Base-by-base conservation (phyloP, 2,113 vertebrate genomes). In the Patagioenas fasciata region DNA sequence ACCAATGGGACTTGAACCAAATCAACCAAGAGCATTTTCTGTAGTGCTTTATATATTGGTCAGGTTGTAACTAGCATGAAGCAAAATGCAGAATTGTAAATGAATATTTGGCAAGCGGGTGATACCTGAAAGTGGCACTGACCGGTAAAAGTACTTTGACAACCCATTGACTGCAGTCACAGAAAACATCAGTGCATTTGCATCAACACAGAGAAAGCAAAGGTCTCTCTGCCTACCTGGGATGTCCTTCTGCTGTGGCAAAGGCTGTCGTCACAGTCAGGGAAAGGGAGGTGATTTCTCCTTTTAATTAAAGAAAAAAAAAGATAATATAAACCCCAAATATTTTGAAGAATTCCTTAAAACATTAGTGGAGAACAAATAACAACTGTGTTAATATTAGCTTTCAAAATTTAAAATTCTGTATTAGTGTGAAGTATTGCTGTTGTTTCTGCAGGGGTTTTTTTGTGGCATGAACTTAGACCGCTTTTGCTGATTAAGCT, bases 401-500 rank as follows among this genome's bases (percentile, higher is more conserved):
- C 47, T 74, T 91, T 80, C 31, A 66, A 73, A 82, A 82, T 47
- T 15, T 50, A 75, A 82, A 72, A 53, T 58, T 28, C 61, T 80
- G 7, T 48, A 82, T 57, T 56, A 56, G 8, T 64, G 66, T 31
- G 31, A 94, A 84, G 26, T 67, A 61, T 36, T 65, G 71, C 40
- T 82, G 0, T 65, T 80, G 61, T 75, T 91, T 89, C 77, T 91
- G 24, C 31, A 42, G 36, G 13, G 9, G 20, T 73, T 88, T 80
- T 80, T 88, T 26, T 53, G 61, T 48, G 28, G 32, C 34, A 44
- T 40, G 34, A 93, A 80, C 67, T 94, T 94, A 42, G 56, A 32
- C 61, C 84, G 53, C 15, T 86, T 96, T 84, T 87, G 51, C 66
- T 91, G 73, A 85, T 81, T 23, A 87, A 84, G 73, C 70, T 93